A percentile compares a stretch with the other conserved stretches of the same genome.
Evolutionary conservation across 2,113 vertebrate species (phyloP).

Genomic region (Aptenodytes patagonicus): DNA sequence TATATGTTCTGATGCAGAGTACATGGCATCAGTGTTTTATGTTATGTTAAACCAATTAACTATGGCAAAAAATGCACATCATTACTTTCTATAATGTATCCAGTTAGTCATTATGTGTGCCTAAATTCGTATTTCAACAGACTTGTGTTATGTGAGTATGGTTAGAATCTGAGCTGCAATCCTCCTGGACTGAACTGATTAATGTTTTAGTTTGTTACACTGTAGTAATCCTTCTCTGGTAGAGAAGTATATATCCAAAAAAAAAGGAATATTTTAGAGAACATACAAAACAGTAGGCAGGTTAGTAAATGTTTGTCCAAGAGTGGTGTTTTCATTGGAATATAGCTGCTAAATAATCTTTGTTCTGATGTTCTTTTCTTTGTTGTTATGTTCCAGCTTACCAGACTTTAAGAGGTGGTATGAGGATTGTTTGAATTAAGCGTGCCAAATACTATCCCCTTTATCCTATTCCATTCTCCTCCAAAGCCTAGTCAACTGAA

Average conservation of each 20-base stretch:
- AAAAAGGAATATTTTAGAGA: not conserved
- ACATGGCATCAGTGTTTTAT: not conserved
- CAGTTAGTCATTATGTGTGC: not conserved
- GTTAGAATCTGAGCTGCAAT: not conserved
- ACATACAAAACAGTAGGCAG: not conserved
- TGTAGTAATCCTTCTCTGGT: not conserved
- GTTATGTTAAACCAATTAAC: not conserved
- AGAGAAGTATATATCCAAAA: not conserved
- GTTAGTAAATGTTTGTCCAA: not conserved
- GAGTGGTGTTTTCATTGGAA: not conserved
- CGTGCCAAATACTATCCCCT: not conserved
- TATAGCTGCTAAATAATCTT: not conserved
- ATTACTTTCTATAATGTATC: not conserved
- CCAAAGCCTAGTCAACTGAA: not conserved
- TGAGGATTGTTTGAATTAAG: not conserved
- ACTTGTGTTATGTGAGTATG: not conserved
- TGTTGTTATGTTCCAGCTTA: not conserved
- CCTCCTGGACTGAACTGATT: not conserved
- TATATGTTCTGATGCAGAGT: not conserved
- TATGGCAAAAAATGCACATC: not conserved
- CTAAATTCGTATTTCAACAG: not conserved
- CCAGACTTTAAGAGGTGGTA: not conserved
- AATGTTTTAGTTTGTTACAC: not conserved
- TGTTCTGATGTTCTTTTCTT: not conserved
- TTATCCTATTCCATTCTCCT: not conserved